Evolutionary conservation across 2,888 invertebrate genomes (phyloP), one percentile per base, ranked within the genome.

Genomic region (Lacanobia wlatinum): DNA sequence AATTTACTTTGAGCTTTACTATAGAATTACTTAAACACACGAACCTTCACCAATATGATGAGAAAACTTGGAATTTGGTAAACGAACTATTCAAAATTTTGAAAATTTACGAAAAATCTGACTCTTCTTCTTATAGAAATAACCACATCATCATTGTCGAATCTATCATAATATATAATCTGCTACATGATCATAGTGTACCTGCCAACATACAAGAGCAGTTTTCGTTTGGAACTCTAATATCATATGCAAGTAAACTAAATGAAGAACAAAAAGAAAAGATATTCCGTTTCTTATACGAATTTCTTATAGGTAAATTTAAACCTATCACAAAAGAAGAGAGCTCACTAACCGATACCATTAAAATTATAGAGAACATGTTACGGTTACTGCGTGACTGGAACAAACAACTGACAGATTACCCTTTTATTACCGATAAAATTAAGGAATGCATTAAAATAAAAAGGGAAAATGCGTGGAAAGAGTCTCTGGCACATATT

Each of bases 61-160:
- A 90, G 34, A 76, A 85, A 56, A 90, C 89, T 34, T 95, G 95
- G 95, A 83, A 79, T 52, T 78, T 89, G 62, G 76, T 95, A n/a
- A 89, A 90, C 58, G 88, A 91, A 66, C 75, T 95, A 55, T 90
- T 93, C 56, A 84, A 83, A 23, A 87, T 86, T 73, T 85, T 93
- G 85, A 90, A 90, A 71, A 87, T 92, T n/a, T 92, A 92, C 66
- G 84, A 80, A 8, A 85, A 90, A 66, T 83, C 84, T 3, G 80
- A 83, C 16, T 8, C 28, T 62, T 40, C 28, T 62, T 40, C 0
- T 23, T 12, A 1, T 38, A 5, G 10, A 28, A 60, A 38, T 7
- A 46, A n/a, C n/a, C 40, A 14, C 12, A 10, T 40, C 9, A 66
- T 76, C 66, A 73, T 76, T 65, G 58, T 90, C 18, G 86, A 88